Base-by-base conservation (phyloP, 2,888 invertebrate genomes). In the Ophraella communa region DNA sequence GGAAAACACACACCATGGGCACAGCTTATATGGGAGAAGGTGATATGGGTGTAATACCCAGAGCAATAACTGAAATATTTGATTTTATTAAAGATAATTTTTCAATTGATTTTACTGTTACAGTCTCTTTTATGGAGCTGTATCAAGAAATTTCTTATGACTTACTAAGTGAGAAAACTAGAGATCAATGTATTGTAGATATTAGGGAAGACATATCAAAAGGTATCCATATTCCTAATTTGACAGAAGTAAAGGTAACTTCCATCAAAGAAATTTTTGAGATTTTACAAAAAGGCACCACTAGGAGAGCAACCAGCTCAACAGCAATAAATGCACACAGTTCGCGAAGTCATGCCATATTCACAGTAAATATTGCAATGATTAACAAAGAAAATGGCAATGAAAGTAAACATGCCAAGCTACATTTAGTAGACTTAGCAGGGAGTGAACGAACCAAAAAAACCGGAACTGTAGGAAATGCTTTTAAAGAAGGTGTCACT, bases 1-100 rank as follows among this genome's bases (percentile, higher is more conserved):
- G n/a, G n/a, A n/a, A n/a, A n/a, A 97, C 96, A 0, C 90, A 91
- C 79, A 93, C 95, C 0, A 97, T 97, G 96, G 96, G 96, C 0
- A 94, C 94, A 0, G 87, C 89, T 54, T 91, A 91, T 70, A 84
- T 85, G 20, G 88, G 88, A 0, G n/a, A 86, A 27, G 88, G 88
- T 54, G 84, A 87, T 73, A 83, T 86, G 82, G 97, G 97, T 56
- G 89, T 97, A 0, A 96, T 97, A 68, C 96, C 96, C 0, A 86
- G 94, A 71, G 93, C 94, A 0, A 88, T 96, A 0, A 82, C 87
- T 1, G 93, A 95, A 62, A 91, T 97, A 69, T 97, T 94, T 81
- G 81, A 87, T n/a, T 57, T 65, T 44, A 63, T 77, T 4, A 65
- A 64, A 45, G 75, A 77, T 39, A 85, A 85, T 64, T 85, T 88